A percentile compares a stretch with the other conserved stretches of the same genome.
Conservation (phyloP, 2,113 vertebrate species). For the Campylorhamphus procurvoides region DNA sequence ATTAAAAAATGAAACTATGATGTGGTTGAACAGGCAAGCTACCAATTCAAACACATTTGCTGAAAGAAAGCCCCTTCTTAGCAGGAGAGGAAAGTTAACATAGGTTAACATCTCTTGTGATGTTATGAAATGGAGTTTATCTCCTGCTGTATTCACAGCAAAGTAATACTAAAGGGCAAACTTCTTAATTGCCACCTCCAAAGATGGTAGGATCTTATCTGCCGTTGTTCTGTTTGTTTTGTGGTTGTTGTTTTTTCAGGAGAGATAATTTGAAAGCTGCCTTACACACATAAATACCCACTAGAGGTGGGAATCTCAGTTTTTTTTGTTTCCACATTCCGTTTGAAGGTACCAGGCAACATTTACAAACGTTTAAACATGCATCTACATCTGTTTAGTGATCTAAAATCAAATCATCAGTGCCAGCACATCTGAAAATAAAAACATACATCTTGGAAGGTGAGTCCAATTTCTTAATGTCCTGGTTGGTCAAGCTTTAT, state of each 20-base stretch:
- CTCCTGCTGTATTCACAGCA: background rate
- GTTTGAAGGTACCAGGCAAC: background rate
- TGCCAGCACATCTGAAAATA: background rate
- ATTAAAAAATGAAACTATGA: background rate
- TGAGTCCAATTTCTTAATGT: background rate
- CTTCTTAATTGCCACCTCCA: background rate
- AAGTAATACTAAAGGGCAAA: background rate
- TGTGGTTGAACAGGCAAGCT: background rate
- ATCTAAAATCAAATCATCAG: background rate
- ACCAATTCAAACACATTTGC: background rate
- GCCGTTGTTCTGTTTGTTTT: background rate
- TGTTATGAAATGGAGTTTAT: background rate
- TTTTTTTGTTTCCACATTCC: background rate
- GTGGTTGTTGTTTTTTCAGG: background rate
- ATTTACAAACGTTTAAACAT: background rate
- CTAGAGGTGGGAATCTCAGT: background rate
- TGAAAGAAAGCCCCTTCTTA: background rate
- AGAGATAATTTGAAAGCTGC: background rate
- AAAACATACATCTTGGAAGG: background rate
- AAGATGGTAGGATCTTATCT: background rate
- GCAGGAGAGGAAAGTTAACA: background rate
- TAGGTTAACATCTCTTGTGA: background rate
- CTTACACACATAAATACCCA: background rate
- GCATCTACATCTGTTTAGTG: background rate
- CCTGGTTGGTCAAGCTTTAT: background rate